Evolutionary conservation across 1,140 invertebrate species (phyloP), one percentile per base, ranked within the genome.

Genomic region (Trypoxylus dichotomus): DNA sequence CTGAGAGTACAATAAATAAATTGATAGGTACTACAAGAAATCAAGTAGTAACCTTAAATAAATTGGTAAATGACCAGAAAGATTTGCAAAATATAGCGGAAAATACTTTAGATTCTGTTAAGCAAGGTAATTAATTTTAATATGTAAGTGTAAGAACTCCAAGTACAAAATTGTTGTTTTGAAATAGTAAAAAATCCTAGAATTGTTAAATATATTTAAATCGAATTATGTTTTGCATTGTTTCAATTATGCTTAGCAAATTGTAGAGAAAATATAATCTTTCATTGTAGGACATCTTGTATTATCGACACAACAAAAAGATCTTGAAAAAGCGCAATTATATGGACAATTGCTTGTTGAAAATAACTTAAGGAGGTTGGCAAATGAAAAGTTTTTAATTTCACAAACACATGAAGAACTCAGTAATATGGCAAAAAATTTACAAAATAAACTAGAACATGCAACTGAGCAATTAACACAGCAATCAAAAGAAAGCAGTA

Each of bases 1-100:
- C 91, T 29, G 92, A 94, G 85, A 87, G 91, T 80, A 90, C 92
- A 8, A 90, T 94, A 11, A 93, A 93, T 84, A 89, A 90, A 79
- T 84, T 94, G 47, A 90, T 92, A 86, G 81, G 88, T 29, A 87
- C 88, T 21, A 86, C 91, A 7, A 86, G 80, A 43, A 78, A 85
- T 71, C 86, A 88, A 77, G 54, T 87, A 10, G 54, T 81, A 24
- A 83, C 80, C 24, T 80, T 88, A 71, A 75, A 79, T 29, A 79
- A 80, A 79, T 85, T 86, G 54, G 80, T 91, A 87, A 84, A 89
- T 80, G 88, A 88, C 79, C 91, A 92, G 83, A 85, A 90, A 77
- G 84, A 87, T 77, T 80, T 93, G 15, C 86, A 89, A 75, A 81
- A 86, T 74, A 80, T 90, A 71, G 89, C 90, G 11, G 76, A 87